Conservation (phyloP, 2,113 vertebrate genomes). For the Ammodytes dubius region DNA sequence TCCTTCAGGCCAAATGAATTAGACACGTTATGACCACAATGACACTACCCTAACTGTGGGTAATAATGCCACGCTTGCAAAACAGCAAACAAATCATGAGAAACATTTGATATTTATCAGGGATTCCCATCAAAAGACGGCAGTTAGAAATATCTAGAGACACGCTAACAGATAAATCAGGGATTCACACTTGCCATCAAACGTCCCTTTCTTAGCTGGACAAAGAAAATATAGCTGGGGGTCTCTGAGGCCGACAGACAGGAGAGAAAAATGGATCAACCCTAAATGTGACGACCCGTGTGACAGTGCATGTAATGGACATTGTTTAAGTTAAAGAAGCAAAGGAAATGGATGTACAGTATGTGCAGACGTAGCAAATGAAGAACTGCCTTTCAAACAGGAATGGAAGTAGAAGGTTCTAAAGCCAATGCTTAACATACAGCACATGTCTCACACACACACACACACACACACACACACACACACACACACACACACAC, state of each 20-base stretch:
- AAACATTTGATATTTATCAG: not conserved
- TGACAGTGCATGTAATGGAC: not conserved
- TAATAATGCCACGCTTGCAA: constrained; percentile 15
- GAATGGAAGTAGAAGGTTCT: not conserved
- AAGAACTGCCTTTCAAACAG: not conserved
- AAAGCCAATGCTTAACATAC: not conserved
- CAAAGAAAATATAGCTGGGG: not conserved
- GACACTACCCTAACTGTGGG: constrained; percentile 1
- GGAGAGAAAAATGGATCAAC: not conserved
- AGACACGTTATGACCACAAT: constrained; percentile 6
- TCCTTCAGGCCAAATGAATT: constrained; percentile 13
- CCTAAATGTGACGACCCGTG: not conserved
- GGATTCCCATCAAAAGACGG: not conserved
- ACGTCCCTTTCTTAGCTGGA: not conserved
- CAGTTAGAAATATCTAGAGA: not conserved
- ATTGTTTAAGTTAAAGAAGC: not conserved
- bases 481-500: not conserved
- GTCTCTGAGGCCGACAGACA: not conserved
- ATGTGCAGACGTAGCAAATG: not conserved
- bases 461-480: not conserved
- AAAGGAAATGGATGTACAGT: not conserved
- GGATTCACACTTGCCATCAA: not conserved
- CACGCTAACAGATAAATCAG: not conserved
- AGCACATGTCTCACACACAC: not conserved
- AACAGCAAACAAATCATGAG: constrained; percentile 25